Base-by-base conservation (phyloP, 2,113 vertebrate species). In the Triplophysa siluroides region DNA sequence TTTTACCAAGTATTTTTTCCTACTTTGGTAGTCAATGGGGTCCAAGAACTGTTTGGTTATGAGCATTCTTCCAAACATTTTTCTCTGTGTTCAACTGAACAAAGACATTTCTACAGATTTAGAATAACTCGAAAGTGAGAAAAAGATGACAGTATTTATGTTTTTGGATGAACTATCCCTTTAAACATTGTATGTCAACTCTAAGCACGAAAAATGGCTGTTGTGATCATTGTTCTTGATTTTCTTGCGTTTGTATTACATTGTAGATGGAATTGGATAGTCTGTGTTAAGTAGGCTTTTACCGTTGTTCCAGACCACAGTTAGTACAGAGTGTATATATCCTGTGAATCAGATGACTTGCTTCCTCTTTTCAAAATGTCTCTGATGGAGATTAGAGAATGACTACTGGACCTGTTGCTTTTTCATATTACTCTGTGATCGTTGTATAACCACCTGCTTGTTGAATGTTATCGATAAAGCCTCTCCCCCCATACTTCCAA, bases 301-400 rank as follows among this genome's bases (percentile, higher is more conserved):
- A 38, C 12, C 60, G 33, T 7, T 72, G 12, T 60, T 72, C 29
- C 52, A 56, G 69, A 56, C 24, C 29, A n/a, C 50, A 21, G 54
- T 58, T 58, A 58, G 68, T 52, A 52, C 23, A 73, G 29, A 16
- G 7, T 74, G 33, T 74, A 38, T 56, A 72, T 21, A 21, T 72
- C 52, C 68, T 72, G 50, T 1, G 12, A 72, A 58, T 76, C 60
- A 76, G 33, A 61, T 76, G 23, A 50, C 73, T 63, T 38, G 38
- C 41, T 76, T 63, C 43, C 41, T 23, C 38, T 62, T 74, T 45
- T 61, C 4, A 43, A 18, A 61, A 33, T 45, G 16, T 47, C 8
- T 16, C 29, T 61, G 43, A 18, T 74, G 54, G 19, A 45, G 72
- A 47, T 41, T 47, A 29, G n/a, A 24, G 38, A 50, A 23, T 19